Base-by-base conservation (phyloP, 2,113 vertebrate species). In the Embiotoca jacksoni region DNA sequence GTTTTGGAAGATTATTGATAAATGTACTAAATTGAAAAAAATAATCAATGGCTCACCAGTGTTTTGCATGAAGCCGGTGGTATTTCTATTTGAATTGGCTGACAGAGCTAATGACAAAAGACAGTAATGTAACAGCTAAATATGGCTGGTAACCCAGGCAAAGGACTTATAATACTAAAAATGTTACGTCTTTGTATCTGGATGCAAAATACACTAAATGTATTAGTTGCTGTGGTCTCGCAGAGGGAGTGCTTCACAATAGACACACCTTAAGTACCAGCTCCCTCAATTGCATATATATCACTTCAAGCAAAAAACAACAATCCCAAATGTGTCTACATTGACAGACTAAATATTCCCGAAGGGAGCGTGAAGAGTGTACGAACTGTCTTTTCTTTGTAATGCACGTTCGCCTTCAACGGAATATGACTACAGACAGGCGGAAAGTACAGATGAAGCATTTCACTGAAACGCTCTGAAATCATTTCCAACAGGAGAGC, bases 71-170 rank as follows among this genome's bases (percentile, higher is more conserved):
- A 59, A 64, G 52, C 44, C 15, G 53, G 65, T 64, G 58, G 56
- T 81, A 67, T 83, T 87, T 82, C 69, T 66, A 71, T 88, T 83
- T 83, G 78, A 84, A 85, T 82, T 80, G 54, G 64, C 66, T 53
- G 55, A 35, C 55, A 56, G 61, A 72, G 61, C 57, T 75, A 65
- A 81, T 85, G 76, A 73, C 79, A 50, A 81, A 81, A 76, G 60
- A 33, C 47, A 50, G 37, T 47, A 67, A 83, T 82, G 84, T 74
- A 84, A 65, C 49, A 23, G 68, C 58, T 81, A 83, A 81, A 73
- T 79, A 79, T 81, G 76, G 70, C 11, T 31, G 41, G 44, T 55
- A 85, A 71, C 53, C 65, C 54, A 15, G 23, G 37, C 57, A 62
- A 68, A 79, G 74, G 36, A 80, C 83, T 85, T 72, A 80, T 66